A percentile compares a stretch with the other conserved stretches of the same genome.
Conservation (phyloP, 1,140 invertebrate species). For the Solen grandis region DNA sequence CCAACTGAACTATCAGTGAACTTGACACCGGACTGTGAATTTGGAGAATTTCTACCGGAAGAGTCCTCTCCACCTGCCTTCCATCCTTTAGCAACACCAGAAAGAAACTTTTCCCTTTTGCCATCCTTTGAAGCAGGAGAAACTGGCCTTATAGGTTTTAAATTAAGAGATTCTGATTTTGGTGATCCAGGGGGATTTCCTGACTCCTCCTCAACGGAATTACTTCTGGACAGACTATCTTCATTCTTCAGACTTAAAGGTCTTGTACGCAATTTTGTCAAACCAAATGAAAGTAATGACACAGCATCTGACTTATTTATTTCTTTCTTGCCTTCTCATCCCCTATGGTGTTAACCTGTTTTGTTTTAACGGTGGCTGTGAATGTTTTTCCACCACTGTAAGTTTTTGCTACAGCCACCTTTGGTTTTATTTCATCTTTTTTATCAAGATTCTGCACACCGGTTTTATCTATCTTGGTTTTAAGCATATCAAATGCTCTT, state of each 20-base stretch:
- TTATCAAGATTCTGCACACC: slow-evolving; percentile 20
- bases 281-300: slow-evolving; percentile 28
- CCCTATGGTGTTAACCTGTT: slow-evolving; percentile 10
- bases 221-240: slow-evolving; percentile 25
- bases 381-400: slow-evolving; percentile 36
- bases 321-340: background rate
- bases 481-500: slow-evolving; percentile 31
- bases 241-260: slow-evolving; percentile 16
- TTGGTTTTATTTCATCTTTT: background rate
- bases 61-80: background rate
- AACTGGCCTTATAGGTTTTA: background rate
- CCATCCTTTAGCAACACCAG: slow-evolving; percentile 47
- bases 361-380: slow-evolving; percentile 22
- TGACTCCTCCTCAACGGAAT: slow-evolving; percentile 20
- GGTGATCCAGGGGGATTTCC: slow-evolving; percentile 8
- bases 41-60: background rate
- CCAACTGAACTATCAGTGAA: slow-evolving; percentile 36
- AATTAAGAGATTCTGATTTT: background rate
- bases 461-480: slow-evolving; percentile 23
- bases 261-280: slow-evolving; percentile 47
- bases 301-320: slow-evolving; percentile 16
- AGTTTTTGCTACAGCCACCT: slow-evolving; percentile 40
- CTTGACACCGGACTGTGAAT: background rate
- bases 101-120: slow-evolving; percentile 19
- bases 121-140: slow-evolving; percentile 2